Evolutionary conservation across 1,140 invertebrate species (phyloP).

Genomic region (Ostrea edulis): DNA sequence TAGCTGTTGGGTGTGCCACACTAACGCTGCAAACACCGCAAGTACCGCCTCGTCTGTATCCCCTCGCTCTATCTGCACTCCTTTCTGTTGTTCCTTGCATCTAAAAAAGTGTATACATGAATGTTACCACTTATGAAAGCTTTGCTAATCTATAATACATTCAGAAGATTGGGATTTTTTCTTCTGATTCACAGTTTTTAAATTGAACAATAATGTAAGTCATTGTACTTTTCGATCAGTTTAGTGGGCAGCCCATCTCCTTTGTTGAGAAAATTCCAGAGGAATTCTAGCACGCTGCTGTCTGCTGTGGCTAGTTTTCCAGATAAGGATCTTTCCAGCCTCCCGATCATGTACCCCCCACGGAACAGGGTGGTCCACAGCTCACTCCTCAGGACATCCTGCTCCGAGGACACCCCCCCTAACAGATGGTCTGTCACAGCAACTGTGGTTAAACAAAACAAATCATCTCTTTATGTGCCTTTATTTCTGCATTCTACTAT

Average conservation of each 20-base stretch:
- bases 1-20: constrained; percentile 78
- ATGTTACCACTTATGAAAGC: background rate
- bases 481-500: too few species aligned
- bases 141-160: background rate
- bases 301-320: constrained; percentile 74
- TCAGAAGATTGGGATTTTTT: too few species aligned
- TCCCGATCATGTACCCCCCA: constrained; percentile 75
- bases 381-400: constrained; percentile 75
- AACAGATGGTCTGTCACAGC: constrained; percentile 52
- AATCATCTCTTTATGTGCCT: too few species aligned
- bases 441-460: constrained; percentile 11
- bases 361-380: constrained; percentile 78
- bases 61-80: constrained; percentile 67
- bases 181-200: background rate
- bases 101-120: constrained; percentile 53
- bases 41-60: constrained; percentile 69
- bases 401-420: constrained; percentile 64
- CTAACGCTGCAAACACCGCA: constrained; percentile 73
- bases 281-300: constrained; percentile 59
- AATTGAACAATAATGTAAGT: background rate
- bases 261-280: constrained; percentile 59
- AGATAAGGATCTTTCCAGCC: constrained; percentile 75
- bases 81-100: constrained; percentile 69
- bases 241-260: constrained; percentile 52
- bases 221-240: constrained; percentile 30